A percentile compares a stretch with the other conserved stretches of the same genome.
Conservation (phyloP, 2,888 invertebrate genomes). For the Eulithis testata region DNA sequence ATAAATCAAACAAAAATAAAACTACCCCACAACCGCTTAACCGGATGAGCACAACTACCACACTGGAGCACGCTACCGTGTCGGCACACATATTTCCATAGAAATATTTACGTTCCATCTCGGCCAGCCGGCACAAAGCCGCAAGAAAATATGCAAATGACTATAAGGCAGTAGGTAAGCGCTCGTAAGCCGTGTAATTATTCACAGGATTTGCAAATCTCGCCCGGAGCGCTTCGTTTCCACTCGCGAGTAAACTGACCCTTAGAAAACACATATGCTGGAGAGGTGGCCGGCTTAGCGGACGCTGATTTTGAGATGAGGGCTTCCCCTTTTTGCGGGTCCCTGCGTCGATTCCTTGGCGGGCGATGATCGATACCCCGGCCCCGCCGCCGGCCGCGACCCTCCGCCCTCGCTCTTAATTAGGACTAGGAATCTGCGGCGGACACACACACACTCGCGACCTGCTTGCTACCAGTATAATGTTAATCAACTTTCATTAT, state of each 20-base stretch:
- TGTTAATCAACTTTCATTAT: conserved; percentile 85
- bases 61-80: conserved; percentile 25
- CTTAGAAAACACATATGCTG: conserved; percentile 84
- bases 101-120: conserved; percentile 56
- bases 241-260: conserved; percentile 79
- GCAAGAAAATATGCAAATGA: conserved; percentile 84
- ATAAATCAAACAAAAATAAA: background rate
- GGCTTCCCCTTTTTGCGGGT: conserved; percentile 82
- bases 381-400: conserved; percentile 74
- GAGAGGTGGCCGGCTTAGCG: conserved; percentile 77
- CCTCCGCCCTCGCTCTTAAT: conserved; percentile 90
- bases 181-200: conserved; percentile 83
- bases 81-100: conserved; percentile 41
- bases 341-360: conserved; percentile 84
- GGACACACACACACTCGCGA: conserved; percentile 87
- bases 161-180: conserved; percentile 83
- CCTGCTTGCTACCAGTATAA: conserved; percentile 65
- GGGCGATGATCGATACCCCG: conserved; percentile 82
- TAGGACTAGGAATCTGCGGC: conserved; percentile 94
- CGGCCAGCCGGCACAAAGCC: conserved; percentile 68
- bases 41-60: background rate
- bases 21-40: background rate
- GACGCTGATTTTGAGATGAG: conserved; percentile 81
- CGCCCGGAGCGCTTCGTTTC: conserved; percentile 78
- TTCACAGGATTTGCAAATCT: conserved; percentile 83